A percentile compares a stretch with the other conserved stretches of the same genome.
These are phyloP conservation scores for Rhagonycha fulva DNA, from an alignment of 2,888 invertebrate genomes.

Conservation along the genomic window DNA sequence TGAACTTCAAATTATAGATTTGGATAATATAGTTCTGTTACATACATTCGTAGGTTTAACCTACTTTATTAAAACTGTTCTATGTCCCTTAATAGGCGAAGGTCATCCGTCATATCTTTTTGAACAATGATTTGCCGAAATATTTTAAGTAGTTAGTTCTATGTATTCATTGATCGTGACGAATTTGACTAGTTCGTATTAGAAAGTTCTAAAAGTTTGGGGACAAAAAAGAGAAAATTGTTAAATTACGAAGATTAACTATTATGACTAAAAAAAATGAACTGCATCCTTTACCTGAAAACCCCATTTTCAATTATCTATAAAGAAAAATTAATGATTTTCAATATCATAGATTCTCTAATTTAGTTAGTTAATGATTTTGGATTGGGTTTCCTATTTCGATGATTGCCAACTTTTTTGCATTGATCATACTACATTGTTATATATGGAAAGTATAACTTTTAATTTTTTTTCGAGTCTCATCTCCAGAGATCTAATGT, in stretches of 20 bases:
- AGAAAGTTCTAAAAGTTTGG: not conserved
- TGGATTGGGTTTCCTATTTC: not conserved
- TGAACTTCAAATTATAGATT: not conserved
- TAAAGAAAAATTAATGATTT: too few relatives aligned
- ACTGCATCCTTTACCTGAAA: not conserved
- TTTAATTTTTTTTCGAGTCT: too few relatives aligned
- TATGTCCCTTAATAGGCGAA: not conserved
- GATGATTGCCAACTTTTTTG: too few relatives aligned
- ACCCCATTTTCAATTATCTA: too few relatives aligned
- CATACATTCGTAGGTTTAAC: not conserved
- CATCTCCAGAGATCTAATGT: too few relatives aligned
- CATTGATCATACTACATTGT: too few relatives aligned
- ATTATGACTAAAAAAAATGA: not conserved
- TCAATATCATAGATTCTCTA: too few relatives aligned
- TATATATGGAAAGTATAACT: too few relatives aligned
- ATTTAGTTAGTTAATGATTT: not conserved
- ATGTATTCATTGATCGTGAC: not conserved
- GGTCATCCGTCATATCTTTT: not conserved
- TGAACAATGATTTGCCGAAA: not conserved
- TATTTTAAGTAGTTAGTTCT: not conserved
- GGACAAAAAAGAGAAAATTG: not conserved
- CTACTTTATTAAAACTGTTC: not conserved
- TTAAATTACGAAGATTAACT: not conserved
- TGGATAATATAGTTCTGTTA: not conserved
- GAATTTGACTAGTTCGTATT: not conserved